phyloP scores from a whole-genome alignment of 64 coral and sea anemone species.

The Stylophora pistillata region DNA sequence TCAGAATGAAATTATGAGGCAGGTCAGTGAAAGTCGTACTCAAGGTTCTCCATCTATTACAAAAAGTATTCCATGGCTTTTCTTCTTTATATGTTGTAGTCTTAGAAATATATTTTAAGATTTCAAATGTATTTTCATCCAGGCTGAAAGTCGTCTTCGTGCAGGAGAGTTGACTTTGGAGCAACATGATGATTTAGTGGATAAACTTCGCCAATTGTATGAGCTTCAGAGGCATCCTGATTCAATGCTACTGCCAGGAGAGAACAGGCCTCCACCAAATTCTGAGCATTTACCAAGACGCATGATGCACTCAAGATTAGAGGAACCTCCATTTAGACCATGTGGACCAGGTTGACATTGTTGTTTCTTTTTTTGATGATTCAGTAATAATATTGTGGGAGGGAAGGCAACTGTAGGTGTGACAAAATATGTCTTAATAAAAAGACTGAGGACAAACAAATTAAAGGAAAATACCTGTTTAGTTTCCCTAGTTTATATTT shows the following conservation, averaged over 20 bases:
- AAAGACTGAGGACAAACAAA: too few species aligned
- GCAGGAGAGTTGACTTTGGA: conserved; percentile 80
- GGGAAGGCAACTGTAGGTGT: too few species aligned
- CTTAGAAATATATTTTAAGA: too few species aligned
- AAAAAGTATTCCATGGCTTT: background rate
- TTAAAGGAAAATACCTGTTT: too few species aligned
- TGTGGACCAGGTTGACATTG: conserved; percentile 12
- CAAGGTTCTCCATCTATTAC: too few species aligned
- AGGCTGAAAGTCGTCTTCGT: conserved; percentile 76
- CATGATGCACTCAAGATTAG: background rate
- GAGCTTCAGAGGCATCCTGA: conserved; percentile 89
- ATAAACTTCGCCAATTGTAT: conserved; percentile 93
- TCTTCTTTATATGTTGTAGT: too few species aligned
- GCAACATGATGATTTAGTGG: conserved; percentile 85
- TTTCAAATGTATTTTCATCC: background rate
- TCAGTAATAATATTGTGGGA: too few species aligned
- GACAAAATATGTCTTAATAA: background rate
- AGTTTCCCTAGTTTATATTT: too few species aligned
- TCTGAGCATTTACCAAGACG: background rate
- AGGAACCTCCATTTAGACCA: conserved; percentile 30
- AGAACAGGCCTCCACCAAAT: background rate
- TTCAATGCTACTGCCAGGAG: conserved; percentile 11
- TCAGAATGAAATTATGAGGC: conserved; percentile 70
- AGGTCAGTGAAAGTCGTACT: conserved; percentile 25
- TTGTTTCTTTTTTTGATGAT: too few species aligned